These are phyloP conservation scores for Notodonta ziczac DNA, from an alignment of 2,888 invertebrate genomes.

Conservation along the genomic window DNA sequence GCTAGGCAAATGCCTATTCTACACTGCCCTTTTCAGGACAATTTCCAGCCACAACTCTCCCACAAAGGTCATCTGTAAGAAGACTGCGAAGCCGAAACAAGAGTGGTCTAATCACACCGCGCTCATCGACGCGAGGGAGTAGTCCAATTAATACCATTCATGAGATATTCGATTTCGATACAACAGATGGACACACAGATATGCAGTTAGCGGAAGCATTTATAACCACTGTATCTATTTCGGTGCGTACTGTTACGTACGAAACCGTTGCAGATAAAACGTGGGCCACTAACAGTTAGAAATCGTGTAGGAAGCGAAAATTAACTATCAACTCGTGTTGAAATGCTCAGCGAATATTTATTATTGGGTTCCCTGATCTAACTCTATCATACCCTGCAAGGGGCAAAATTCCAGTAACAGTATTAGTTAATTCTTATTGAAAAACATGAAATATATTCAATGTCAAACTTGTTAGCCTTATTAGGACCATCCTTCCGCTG, in stretches of 20 bases:
- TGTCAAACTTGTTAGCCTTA: constrained; percentile 4
- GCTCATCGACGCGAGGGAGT: no score
- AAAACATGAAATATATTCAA: neutral
- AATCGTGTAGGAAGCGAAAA: constrained; percentile 5
- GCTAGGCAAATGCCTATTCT: no score
- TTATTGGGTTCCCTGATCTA: neutral
- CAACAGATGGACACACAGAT: constrained; percentile 16
- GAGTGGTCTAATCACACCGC: no score
- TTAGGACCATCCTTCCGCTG: constrained; percentile 23
- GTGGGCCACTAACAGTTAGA: constrained; percentile 10
- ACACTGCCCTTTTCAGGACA: no score
- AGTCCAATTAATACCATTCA: neutral
- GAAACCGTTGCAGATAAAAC: constrained; percentile 18
- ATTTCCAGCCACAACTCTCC: no score
- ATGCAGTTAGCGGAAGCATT: constrained; percentile 25
- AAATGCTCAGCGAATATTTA: neutral
- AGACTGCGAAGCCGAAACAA: no score
- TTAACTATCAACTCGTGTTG: neutral
- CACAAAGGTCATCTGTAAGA: no score
- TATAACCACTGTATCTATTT: constrained; percentile 28
- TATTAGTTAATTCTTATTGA: neutral
- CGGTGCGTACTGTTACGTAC: constrained; percentile 18
- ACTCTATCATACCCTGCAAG: no score
- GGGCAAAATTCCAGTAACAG: neutral
- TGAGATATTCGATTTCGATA: constrained; percentile 12